phyloP scores from a whole-genome alignment of 2,888 invertebrate genomes.

The Andrena haemorrhoa region DNA sequence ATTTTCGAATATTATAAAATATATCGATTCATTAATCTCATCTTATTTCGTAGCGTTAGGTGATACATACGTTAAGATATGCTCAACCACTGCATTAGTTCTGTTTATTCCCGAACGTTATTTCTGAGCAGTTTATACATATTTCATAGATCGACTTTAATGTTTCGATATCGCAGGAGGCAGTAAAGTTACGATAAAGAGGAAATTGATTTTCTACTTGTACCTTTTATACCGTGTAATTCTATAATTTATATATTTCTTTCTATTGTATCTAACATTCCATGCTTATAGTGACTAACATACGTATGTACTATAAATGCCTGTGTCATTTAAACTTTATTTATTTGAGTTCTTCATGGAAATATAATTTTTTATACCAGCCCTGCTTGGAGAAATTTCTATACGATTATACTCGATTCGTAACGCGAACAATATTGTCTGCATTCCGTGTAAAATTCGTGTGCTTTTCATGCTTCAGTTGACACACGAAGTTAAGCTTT shows the following conservation, averaged over 20 bases:
- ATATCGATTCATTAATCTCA: constrained; percentile 48
- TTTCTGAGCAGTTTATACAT: constrained; percentile 39
- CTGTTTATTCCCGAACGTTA: constrained; percentile 32
- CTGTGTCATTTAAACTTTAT: constrained; percentile 69
- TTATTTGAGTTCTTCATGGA: constrained; percentile 67
- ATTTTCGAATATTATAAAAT: constrained; percentile 44
- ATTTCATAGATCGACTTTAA: constrained; percentile 35
- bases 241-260: constrained; percentile 55
- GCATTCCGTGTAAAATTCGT: constrained; percentile 1
- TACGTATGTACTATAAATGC: constrained; percentile 67
- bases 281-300: constrained; percentile 75
- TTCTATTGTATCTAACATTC: constrained; percentile 77
- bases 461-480: constrained; percentile 13
- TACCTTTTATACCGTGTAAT: constrained; percentile 58
- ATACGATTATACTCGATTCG: constrained; percentile 13
- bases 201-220: constrained; percentile 57
- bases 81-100: constrained; percentile 55
- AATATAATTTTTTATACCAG: constrained; percentile 63
- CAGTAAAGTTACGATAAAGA: constrained; percentile 47
- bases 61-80: constrained; percentile 44
- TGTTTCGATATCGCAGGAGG: constrained; percentile 39
- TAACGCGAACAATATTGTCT: constrained; percentile 4
- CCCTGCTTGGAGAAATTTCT: constrained; percentile 63
- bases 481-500: constrained; percentile 42
- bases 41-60: constrained; percentile 54